Conservation (phyloP, 2,888 invertebrate genomes). For the Macrosiphum euphorbiae region DNA sequence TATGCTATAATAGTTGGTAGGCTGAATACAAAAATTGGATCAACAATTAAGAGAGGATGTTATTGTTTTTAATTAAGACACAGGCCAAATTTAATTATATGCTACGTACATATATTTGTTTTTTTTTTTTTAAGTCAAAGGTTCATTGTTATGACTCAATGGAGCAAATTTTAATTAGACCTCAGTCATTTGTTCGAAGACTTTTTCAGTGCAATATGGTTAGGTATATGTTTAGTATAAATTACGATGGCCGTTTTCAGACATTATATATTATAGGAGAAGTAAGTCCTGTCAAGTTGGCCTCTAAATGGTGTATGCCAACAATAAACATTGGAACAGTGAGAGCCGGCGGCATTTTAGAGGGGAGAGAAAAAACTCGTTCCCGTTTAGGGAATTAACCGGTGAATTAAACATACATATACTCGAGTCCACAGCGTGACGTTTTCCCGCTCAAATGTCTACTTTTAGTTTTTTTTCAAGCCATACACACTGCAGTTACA, state of each 20-base stretch:
- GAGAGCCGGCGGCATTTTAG: not conserved
- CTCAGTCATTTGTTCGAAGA: slow-evolving; percentile 18
- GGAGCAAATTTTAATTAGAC: slow-evolving; percentile 27
- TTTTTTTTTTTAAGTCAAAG: not conserved
- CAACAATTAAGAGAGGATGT: not conserved
- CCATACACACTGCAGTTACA: not conserved
- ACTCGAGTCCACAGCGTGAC: not conserved
- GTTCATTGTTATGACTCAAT: not conserved
- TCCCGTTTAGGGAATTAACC: slow-evolving; percentile 23
- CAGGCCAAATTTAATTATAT: not conserved
- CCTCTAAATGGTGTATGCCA: not conserved
- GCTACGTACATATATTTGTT: not conserved
- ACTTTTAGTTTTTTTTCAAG: not conserved
- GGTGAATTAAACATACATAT: slow-evolving; percentile 15
- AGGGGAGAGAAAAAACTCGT: not conserved
- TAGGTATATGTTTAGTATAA: not conserved
- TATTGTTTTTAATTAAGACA: not conserved
- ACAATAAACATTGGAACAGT: not conserved
- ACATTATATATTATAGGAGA: not conserved
- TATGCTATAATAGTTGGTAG: not conserved
- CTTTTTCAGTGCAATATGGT: not conserved
- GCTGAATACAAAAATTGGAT: not conserved
- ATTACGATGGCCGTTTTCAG: not conserved
- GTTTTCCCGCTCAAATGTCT: not conserved
- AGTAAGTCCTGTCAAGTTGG: slow-evolving; percentile 12